Percentiles rank a stretch among this genome's conserved stretches.
phyloP scores from a whole-genome alignment of 2,113 vertebrate genomes.

The Regulus satrapa region DNA sequence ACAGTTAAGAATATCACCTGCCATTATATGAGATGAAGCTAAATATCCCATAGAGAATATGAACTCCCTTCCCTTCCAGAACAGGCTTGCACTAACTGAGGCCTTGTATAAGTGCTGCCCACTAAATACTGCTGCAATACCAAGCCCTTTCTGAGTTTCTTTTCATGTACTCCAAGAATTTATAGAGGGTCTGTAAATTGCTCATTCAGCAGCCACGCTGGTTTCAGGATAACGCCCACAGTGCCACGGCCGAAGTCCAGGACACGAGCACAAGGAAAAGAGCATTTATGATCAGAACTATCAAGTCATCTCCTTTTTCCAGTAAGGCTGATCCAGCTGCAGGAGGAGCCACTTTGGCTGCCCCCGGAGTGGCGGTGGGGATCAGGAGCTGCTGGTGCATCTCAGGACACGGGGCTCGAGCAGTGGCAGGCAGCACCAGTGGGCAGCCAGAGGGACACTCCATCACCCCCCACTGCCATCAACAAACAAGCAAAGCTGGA shows the following conservation, averaged over 20 bases:
- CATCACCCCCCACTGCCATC: background rate
- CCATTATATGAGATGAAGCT: background rate
- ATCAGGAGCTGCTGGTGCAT: background rate
- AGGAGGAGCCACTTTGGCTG: background rate
- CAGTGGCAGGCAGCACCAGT: background rate
- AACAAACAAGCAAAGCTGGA: background rate
- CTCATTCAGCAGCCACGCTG: background rate
- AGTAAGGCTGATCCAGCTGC: background rate
- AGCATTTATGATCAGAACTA: background rate
- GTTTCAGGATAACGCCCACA: background rate
- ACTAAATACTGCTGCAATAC: background rate
- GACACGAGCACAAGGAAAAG: background rate
- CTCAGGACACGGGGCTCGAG: rapidly evolving
- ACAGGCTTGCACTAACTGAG: background rate
- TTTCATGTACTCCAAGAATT: background rate
- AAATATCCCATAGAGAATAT: background rate
- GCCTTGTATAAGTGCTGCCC: background rate
- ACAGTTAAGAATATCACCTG: background rate
- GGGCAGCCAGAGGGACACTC: background rate
- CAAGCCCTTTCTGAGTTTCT: background rate
- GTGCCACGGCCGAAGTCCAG: background rate
- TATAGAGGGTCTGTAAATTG: background rate
- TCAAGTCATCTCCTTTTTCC: background rate
- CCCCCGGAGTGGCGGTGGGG: rapidly evolving
- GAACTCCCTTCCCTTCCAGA: background rate